phyloP scores from a whole-genome alignment of 1,140 invertebrate genomes.

The Tetramorium alpestre region DNA sequence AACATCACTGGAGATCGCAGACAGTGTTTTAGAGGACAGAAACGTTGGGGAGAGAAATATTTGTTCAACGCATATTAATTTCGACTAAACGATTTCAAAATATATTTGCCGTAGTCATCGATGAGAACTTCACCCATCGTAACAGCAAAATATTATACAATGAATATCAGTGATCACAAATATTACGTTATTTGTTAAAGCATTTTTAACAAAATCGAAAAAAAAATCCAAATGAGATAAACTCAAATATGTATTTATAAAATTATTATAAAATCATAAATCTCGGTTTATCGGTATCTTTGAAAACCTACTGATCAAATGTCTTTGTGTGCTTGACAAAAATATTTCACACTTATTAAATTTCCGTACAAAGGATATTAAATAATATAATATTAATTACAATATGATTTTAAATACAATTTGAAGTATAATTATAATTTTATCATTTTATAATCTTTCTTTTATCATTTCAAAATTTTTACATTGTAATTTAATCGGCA shows the following conservation, averaged over 20 bases:
- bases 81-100: constrained; percentile 50
- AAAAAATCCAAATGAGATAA: neutral
- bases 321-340: neutral
- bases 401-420: neutral
- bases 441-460: neutral
- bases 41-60: constrained; percentile 42
- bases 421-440: neutral
- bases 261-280: constrained; percentile 29
- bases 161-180: constrained; percentile 25
- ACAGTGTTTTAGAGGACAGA: neutral
- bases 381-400: neutral
- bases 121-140: neutral
- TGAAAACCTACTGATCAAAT: neutral
- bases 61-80: constrained; percentile 55
- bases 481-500: neutral
- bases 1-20: neutral
- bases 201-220: neutral
- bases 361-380: neutral
- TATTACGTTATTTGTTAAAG: constrained; percentile 35
- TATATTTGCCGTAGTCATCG: constrained; percentile 35
- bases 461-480: neutral
- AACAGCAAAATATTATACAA: constrained; percentile 41
- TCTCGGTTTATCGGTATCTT: neutral
- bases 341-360: neutral
- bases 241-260: constrained; percentile 8